Evolutionary conservation across 2,888 invertebrate genomes (phyloP).

Genomic region (Drosophila mimica): DNA sequence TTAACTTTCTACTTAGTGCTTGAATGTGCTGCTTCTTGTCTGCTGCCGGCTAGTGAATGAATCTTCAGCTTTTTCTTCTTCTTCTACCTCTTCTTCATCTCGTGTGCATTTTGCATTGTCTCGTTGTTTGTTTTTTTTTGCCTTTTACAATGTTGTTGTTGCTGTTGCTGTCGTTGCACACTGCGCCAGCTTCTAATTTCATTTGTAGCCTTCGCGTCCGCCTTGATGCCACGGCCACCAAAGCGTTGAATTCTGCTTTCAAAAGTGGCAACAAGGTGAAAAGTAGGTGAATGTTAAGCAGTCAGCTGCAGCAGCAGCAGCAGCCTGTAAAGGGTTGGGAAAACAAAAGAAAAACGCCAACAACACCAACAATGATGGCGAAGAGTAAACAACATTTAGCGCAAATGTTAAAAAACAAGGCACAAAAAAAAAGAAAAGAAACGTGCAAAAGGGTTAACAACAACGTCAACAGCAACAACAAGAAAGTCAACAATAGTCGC

Average conservation of each 20-base stretch:
- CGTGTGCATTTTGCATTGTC: conserved; percentile 64
- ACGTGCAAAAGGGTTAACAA: conserved; percentile 72
- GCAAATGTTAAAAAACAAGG: conserved; percentile 51
- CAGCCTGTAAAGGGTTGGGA: conserved; percentile 49
- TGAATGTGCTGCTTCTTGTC: conserved; percentile 42
- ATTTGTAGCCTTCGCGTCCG: conserved; percentile 69
- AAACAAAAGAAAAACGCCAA: conserved; percentile 70
- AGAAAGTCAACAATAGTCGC: conserved; percentile 33
- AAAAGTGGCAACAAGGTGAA: conserved; percentile 62
- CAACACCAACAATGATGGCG: conserved; percentile 70
- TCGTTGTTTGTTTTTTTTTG: conserved; percentile 40
- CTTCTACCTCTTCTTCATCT: background rate
- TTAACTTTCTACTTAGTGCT: conserved; percentile 81
- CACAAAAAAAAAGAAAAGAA: conserved; percentile 31
- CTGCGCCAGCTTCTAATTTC: conserved; percentile 80
- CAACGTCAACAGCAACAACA: conserved; percentile 23
- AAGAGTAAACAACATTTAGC: conserved; percentile 79
- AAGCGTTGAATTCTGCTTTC: conserved; percentile 61
- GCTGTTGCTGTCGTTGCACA: conserved; percentile 52
- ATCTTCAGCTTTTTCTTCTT: conserved; percentile 40
- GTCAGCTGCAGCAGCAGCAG: conserved; percentile 17
- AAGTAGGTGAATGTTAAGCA: conserved; percentile 50
- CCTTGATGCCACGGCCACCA: conserved; percentile 74
- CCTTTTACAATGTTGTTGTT: conserved; percentile 36
- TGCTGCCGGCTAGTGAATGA: conserved; percentile 31